Conservation (phyloP, 2,797 vertebrate genomes). For the Okamejei kenojei region DNA sequence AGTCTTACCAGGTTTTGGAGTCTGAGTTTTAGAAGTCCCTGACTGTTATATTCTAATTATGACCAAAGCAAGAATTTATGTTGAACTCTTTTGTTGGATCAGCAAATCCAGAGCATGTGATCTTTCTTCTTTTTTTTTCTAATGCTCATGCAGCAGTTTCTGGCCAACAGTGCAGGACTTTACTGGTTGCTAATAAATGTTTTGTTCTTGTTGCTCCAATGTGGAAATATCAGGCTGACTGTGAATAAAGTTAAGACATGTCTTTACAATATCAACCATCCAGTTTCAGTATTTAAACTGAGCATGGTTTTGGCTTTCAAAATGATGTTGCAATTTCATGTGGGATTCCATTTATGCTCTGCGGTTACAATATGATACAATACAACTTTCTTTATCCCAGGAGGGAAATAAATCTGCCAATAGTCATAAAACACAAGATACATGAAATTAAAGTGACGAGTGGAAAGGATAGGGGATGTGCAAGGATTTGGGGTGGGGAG, state of each 20-base stretch:
- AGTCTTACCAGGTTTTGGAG: too few relatives aligned
- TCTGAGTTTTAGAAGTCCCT: too few relatives aligned
- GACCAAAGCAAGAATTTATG: neutral
- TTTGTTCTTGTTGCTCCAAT: neutral
- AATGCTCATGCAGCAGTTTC: neutral
- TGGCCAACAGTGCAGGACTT: neutral
- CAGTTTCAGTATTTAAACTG: neutral
- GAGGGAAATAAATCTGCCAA: too few relatives aligned
- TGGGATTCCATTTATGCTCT: neutral
- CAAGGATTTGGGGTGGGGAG: too few relatives aligned
- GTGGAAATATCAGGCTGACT: neutral
- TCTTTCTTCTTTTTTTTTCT: neutral
- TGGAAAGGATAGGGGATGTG: too few relatives aligned
- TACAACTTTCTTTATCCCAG: too few relatives aligned
- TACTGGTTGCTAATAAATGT: neutral
- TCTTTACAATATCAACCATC: neutral
- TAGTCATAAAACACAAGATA: too few relatives aligned
- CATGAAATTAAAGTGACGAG: too few relatives aligned
- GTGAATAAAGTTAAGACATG: neutral
- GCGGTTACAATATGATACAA: too few relatives aligned
- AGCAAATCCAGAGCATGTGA: neutral
- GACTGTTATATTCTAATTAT: too few relatives aligned
- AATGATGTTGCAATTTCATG: neutral
- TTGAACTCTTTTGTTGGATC: neutral
- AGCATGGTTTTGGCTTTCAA: neutral